phyloP scores from a whole-genome alignment of 2,888 invertebrate genomes.

The Cheiracanthium punctorium region DNA sequence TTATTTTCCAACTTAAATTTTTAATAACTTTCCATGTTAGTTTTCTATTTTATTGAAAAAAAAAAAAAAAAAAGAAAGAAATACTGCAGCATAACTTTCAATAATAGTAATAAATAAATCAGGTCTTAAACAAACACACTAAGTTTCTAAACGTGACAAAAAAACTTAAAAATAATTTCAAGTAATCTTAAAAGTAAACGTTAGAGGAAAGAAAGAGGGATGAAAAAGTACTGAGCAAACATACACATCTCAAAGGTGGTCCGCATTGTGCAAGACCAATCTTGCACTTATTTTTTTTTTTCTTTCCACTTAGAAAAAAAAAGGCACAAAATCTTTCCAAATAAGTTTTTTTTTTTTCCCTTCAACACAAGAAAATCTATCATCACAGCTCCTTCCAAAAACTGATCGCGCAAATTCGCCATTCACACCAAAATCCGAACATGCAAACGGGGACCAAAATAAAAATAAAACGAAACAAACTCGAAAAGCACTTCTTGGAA shows the following conservation, averaged over 20 bases:
- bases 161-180: too few relatives aligned
- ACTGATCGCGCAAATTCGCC: background rate
- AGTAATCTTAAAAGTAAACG: too few relatives aligned
- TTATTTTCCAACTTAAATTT: too few relatives aligned
- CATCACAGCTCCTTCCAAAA: background rate
- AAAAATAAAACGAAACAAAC: background rate
- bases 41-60: too few relatives aligned
- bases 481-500: conserved; percentile 13
- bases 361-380: background rate
- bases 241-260: background rate
- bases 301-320: background rate
- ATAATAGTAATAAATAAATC: too few relatives aligned
- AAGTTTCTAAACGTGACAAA: too few relatives aligned
- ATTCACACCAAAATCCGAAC: background rate
- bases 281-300: background rate
- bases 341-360: background rate
- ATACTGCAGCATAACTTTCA: too few relatives aligned
- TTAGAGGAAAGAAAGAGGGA: background rate
- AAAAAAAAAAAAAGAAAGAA: too few relatives aligned
- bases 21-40: too few relatives aligned
- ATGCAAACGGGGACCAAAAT: background rate
- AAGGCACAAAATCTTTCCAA: background rate
- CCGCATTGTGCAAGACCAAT: background rate
- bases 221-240: background rate
- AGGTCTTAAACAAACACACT: too few relatives aligned